Evolutionary conservation across 2,113 vertebrate genomes (phyloP).

Genomic region (Indicator maculatus): DNA sequence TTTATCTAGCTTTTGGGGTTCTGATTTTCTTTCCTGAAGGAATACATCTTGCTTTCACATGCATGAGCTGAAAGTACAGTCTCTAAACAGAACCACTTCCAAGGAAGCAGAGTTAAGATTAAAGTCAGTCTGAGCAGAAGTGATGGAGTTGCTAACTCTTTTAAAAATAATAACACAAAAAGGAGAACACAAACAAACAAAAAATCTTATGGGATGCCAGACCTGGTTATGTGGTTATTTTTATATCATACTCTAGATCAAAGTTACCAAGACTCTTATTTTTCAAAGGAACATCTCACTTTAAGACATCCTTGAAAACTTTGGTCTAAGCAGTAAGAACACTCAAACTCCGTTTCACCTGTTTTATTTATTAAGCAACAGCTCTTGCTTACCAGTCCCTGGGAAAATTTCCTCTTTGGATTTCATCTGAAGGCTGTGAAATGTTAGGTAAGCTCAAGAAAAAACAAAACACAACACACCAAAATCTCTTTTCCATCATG

Average conservation of each 20-base stretch:
- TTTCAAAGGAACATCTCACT: conserved; percentile 53
- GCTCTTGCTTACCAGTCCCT: not conserved
- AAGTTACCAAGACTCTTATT: conserved; percentile 1
- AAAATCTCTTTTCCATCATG: not conserved
- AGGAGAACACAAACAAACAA: not conserved
- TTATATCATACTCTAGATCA: conserved; percentile 23
- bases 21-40: not conserved
- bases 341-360: conserved; percentile 39
- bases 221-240: conserved; percentile 33
- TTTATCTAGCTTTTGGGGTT: not conserved
- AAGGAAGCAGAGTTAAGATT: conserved; percentile 30
- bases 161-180: not conserved
- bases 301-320: conserved; percentile 32
- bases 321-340: conserved; percentile 15
- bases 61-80: not conserved
- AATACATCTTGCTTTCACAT: conserved; percentile 6
- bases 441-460: not conserved
- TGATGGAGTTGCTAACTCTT: not conserved
- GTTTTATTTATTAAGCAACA: conserved; percentile 47
- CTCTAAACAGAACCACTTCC: not conserved
- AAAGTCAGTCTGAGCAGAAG: conserved; percentile 17
- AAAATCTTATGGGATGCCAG: not conserved
- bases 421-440: not conserved
- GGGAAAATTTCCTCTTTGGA: not conserved
- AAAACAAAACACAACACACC: not conserved